phyloP scores from a whole-genome alignment of 2,113 vertebrate species.

The Scytalopus superciliaris region DNA sequence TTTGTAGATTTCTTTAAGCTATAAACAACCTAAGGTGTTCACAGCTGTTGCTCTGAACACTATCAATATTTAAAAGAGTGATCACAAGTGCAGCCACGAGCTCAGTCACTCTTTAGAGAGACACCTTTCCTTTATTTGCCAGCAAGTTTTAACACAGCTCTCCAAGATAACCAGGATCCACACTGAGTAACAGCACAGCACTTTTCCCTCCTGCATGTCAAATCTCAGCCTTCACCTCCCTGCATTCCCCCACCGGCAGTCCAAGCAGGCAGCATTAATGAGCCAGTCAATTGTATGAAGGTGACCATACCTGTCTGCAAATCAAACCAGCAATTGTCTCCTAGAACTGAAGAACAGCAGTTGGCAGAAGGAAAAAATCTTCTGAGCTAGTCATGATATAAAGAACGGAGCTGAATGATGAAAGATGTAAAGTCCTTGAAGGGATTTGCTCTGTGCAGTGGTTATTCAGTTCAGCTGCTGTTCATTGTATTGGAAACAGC shows the following conservation, averaged over 20 bases:
- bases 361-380: neutral
- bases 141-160: neutral
- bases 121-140: neutral
- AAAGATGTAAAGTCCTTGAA: neutral
- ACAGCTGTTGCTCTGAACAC: neutral
- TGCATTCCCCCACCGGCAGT: neutral
- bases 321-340: neutral
- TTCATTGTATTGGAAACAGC: constrained; percentile 49
- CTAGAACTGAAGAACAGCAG: neutral
- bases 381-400: neutral
- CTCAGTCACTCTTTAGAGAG: neutral
- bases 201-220: neutral
- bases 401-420: neutral
- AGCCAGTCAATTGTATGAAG: neutral
- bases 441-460: neutral
- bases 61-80: neutral
- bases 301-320: neutral
- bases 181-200: neutral
- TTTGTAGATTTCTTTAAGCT: neutral
- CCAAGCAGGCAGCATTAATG: neutral
- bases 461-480: constrained; percentile 24
- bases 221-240: neutral
- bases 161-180: neutral
- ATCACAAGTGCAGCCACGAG: neutral
- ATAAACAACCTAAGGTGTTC: neutral